phyloP scores from a whole-genome alignment of 1,140 invertebrate species.

The Microplitis mediator region DNA sequence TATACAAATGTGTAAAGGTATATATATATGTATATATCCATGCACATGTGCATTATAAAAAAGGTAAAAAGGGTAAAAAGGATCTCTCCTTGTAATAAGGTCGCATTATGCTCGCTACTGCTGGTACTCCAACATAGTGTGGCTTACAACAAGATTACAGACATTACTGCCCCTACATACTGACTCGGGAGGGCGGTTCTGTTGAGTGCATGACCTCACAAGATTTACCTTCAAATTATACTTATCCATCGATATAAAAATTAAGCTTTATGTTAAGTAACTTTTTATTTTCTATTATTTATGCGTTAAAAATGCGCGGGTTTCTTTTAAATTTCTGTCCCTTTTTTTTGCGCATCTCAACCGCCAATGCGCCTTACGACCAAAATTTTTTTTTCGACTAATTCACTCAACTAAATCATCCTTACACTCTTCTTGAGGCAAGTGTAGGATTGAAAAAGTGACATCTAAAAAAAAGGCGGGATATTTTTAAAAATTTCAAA shows the following conservation, averaged over 20 bases:
- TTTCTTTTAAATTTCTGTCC: too few species aligned
- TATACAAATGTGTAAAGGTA: neutral
- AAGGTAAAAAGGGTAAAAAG: neutral
- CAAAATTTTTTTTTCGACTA: too few species aligned
- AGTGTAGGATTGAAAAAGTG: too few species aligned
- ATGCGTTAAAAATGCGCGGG: neutral
- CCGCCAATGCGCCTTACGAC: too few species aligned
- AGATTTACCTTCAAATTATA: neutral
- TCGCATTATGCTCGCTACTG: constrained; percentile 23
- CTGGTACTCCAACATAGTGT: constrained; percentile 1
- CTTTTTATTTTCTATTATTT: neutral
- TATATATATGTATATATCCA: neutral
- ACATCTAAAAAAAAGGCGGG: too few species aligned
- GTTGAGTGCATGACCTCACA: constrained; percentile 11
- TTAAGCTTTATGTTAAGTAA: too few species aligned
- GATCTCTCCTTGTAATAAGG: constrained; percentile 18
- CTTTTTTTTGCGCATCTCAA: too few species aligned
- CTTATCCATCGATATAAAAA: too few species aligned
- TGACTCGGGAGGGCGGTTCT: neutral
- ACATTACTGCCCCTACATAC: constrained; percentile 25
- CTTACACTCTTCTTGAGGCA: too few species aligned
- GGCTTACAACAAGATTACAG: constrained; percentile 25
- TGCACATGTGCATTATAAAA: neutral
- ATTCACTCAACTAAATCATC: too few species aligned
- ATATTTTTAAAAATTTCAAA: too few species aligned